phyloP scores from a whole-genome alignment of 2,888 invertebrate genomes.

The Macrophya annulata region DNA sequence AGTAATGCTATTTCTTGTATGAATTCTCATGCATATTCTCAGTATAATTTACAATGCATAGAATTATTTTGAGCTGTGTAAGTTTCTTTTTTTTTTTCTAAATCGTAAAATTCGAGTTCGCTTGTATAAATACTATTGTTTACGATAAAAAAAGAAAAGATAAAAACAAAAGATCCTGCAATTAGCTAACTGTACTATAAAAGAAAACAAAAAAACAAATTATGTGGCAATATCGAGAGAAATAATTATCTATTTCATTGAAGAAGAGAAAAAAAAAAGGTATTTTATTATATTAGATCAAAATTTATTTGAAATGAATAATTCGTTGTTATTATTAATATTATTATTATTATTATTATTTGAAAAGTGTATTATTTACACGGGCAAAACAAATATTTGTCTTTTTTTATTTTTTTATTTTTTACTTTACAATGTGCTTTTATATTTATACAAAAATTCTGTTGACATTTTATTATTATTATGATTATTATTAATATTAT shows the following conservation, averaged over 20 bases:
- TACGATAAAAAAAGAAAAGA: background rate
- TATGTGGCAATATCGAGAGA: slow-evolving; percentile 57
- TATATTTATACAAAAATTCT: slow-evolving; percentile 35
- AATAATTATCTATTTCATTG: slow-evolving; percentile 43
- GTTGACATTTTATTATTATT: slow-evolving; percentile 33
- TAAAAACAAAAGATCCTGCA: background rate
- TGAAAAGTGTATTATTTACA: slow-evolving; percentile 6
- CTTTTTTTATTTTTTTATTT: slow-evolving; percentile 57
- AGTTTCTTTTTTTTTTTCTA: background rate
- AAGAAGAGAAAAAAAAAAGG: background rate
- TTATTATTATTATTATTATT: slow-evolving; percentile 46
- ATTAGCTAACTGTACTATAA: slow-evolving; percentile 19
- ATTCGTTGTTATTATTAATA: slow-evolving; percentile 42
- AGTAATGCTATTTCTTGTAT: slow-evolving; percentile 13
- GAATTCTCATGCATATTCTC: background rate
- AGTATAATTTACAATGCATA: slow-evolving; percentile 1
- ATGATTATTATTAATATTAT: slow-evolving; percentile 38
- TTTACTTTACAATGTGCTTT: slow-evolving; percentile 29
- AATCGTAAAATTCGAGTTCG: background rate
- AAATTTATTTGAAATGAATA: slow-evolving; percentile 38
- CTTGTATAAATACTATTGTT: background rate
- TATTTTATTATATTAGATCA: slow-evolving; percentile 50
- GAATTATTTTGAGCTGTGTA: slow-evolving; percentile 13
- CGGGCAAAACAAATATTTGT: background rate
- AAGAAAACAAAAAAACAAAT: slow-evolving; percentile 15